Evolutionary conservation across 1,140 invertebrate genomes (phyloP).

Genomic region (Melitaea cinxia): DNA sequence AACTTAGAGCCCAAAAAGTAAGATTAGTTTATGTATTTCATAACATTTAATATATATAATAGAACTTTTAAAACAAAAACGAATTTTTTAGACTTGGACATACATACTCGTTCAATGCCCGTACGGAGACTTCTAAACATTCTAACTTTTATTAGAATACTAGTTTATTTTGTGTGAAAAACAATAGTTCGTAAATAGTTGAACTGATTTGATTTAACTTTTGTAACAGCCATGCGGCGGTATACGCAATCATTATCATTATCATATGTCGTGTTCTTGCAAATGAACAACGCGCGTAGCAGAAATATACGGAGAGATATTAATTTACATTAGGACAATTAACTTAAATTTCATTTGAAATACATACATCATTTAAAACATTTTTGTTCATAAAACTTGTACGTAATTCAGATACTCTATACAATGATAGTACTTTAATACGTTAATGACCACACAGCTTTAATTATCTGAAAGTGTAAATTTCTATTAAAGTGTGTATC

Average conservation of each 20-base stretch:
- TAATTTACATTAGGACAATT: neutral
- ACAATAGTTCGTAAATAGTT: conserved; percentile 21
- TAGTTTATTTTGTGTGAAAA: conserved; percentile 13
- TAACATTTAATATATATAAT: too few relatives aligned
- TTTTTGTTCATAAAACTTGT: too few relatives aligned
- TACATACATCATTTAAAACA: neutral
- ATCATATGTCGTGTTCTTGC: conserved; percentile 64
- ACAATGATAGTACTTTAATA: too few relatives aligned
- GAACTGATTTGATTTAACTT: conserved; percentile 34
- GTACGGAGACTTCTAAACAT: neutral
- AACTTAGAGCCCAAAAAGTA: too few relatives aligned
- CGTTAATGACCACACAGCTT: too few relatives aligned
- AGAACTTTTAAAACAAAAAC: neutral
- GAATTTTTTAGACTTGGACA: neutral
- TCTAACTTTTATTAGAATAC: neutral
- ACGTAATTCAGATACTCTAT: too few relatives aligned
- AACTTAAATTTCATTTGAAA: neutral
- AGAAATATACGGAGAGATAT: conserved; percentile 42
- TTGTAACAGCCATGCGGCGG: conserved; percentile 31
- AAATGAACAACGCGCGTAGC: conserved; percentile 39
- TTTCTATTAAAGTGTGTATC: too few relatives aligned
- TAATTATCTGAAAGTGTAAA: too few relatives aligned
- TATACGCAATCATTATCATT: conserved; percentile 56
- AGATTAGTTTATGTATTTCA: too few relatives aligned
- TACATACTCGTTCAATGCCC: neutral